phyloP scores from a whole-genome alignment of 2,113 vertebrate species.

The Megaleporinus macrocephalus region DNA sequence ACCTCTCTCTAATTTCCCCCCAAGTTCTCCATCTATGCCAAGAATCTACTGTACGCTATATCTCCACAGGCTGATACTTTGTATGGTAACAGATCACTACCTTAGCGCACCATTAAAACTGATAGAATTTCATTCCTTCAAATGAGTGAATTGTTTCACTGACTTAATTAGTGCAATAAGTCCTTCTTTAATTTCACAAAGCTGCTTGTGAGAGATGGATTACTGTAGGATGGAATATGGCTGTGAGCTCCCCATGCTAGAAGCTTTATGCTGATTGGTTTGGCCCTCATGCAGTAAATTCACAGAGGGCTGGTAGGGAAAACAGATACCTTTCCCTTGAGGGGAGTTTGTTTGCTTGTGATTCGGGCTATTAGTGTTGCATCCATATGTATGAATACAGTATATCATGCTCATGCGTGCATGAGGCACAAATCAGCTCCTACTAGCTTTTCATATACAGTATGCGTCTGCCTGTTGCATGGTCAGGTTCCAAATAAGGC shows the following conservation, averaged over 20 bases:
- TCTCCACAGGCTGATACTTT: background rate
- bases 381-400: too few relatives aligned
- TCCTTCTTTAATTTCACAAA: background rate
- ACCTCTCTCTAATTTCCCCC: background rate
- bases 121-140: background rate
- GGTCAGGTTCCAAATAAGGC: too few relatives aligned
- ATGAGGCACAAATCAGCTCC: too few relatives aligned
- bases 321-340: too few relatives aligned
- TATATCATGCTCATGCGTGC: too few relatives aligned
- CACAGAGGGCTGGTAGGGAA: background rate
- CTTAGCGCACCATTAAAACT: background rate
- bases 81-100: background rate
- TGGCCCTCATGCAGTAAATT: background rate
- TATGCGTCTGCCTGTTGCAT: too few relatives aligned
- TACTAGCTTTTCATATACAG: too few relatives aligned
- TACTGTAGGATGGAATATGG: constrained; percentile 3
- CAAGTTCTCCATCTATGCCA: background rate
- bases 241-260: background rate
- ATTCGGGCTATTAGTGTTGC: too few relatives aligned
- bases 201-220: background rate
- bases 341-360: too few relatives aligned
- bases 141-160: constrained; percentile 16
- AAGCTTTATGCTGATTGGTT: background rate
- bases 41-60: background rate
- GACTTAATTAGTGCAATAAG: constrained; percentile 11